Evolutionary conservation across 2,888 invertebrate genomes (phyloP).

Genomic region (Campopleginae sp.): DNA sequence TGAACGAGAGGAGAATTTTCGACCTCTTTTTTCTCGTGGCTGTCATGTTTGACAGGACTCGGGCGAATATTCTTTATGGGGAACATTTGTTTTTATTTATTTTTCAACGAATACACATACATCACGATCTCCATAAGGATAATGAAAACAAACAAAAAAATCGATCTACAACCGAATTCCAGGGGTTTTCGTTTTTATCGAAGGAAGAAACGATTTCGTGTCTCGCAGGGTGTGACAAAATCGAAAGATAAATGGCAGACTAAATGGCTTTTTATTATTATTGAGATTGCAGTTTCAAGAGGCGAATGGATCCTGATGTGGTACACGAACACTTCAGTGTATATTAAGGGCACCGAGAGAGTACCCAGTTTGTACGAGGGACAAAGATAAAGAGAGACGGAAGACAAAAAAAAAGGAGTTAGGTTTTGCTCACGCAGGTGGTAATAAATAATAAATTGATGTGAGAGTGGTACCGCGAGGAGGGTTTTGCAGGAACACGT

Average conservation of each 20-base stretch:
- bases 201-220: background rate
- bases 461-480: conserved; percentile 60
- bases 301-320: conserved; percentile 33
- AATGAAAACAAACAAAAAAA: background rate
- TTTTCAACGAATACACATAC: conserved; percentile 12
- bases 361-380: conserved; percentile 49
- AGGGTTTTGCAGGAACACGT: conserved; percentile 57
- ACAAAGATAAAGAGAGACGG: conserved; percentile 47
- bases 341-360: conserved; percentile 51
- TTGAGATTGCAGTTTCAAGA: conserved; percentile 48
- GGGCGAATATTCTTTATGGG: background rate
- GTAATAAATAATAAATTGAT: conserved; percentile 73
- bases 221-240: conserved; percentile 9
- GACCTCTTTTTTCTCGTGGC: background rate
- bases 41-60: background rate
- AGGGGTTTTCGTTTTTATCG: background rate
- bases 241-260: background rate
- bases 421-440: conserved; percentile 68
- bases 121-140: background rate
- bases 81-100: background rate
- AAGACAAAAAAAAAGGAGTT: conserved; percentile 41
- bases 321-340: conserved; percentile 58
- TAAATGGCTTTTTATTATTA: conserved; percentile 44
- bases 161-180: background rate
- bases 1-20: conserved; percentile 31